Base-by-base conservation (phyloP, 2,888 invertebrate genomes). In the Synergus umbraculus region DNA sequence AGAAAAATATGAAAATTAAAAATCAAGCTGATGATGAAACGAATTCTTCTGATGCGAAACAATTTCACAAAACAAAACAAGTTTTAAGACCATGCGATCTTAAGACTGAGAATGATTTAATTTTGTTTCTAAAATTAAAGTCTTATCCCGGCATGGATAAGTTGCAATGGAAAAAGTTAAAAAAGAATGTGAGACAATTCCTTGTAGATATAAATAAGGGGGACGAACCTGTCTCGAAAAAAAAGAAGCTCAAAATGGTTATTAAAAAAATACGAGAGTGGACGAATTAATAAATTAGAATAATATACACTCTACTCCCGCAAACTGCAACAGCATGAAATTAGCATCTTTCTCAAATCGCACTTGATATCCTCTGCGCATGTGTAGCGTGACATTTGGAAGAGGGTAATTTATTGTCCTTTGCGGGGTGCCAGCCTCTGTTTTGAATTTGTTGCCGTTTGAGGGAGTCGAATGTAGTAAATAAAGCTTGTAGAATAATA, bases 161-260 rank as follows among this genome's bases (percentile, higher is more conserved):
- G 78, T 93, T 94, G 92, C 94, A 93, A 82, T 94, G 94, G 94
- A 93, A 93, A 86, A 91, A 93, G 69, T 87, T 94, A 15, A 93
- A 92, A 88, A 92, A 89, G 41, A 89, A 91, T 60, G 83, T 93
- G 18, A 82, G 89, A 4, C 92, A 92, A 86, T 86, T 93, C 13
- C 66, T 89, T 29, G 85, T 90, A 9, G 88, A 89, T 82, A 78
- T 89, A n/a, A 85, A 87, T 10, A 80, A 86, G 76, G 81, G 80
- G 41, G 77, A 83, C 12, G 63, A 79, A 1, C 41, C 76, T 7
- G 82, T 83, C 4, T 84, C 87, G 49, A 78, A 83, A 66, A 78
- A 83, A 22, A 41, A 85, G 63, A 54, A 81, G 44, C n/a, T 87
- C 5, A 83, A 83, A 67, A 88, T 86, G 80, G 67, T 85, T n/a